phyloP scores from a whole-genome alignment of 2,797 vertebrate genomes.

The Allobates femoralis region DNA sequence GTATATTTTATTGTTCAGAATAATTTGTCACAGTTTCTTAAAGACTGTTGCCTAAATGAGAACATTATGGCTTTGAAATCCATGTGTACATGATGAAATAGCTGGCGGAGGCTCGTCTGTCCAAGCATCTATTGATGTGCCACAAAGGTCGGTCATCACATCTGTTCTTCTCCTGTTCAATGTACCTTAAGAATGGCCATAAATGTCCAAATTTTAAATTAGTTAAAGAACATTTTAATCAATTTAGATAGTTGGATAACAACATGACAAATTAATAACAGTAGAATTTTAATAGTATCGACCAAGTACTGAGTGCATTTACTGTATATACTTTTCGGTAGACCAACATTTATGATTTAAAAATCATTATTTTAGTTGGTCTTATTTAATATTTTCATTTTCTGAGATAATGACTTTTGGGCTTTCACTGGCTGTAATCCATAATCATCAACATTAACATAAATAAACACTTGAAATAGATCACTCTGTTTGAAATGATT shows the following conservation, averaged over 20 bases:
- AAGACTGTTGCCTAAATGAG: not conserved
- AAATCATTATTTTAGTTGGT: too few species aligned
- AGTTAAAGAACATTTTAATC: not conserved
- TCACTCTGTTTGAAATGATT: too few species aligned
- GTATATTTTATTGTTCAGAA: not conserved
- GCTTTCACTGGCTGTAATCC: too few species aligned
- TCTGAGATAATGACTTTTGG: too few species aligned
- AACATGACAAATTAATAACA: too few species aligned
- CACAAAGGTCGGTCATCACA: not conserved
- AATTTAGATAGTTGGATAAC: too few species aligned
- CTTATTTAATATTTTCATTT: too few species aligned
- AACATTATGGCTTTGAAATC: conserved; percentile 1
- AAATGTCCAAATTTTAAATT: not conserved
- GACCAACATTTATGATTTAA: too few species aligned
- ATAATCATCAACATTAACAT: too few species aligned
- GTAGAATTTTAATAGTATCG: not conserved
- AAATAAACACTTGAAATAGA: too few species aligned
- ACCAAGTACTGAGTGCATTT: too few species aligned
- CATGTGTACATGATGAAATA: not conserved
- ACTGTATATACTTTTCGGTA: too few species aligned
- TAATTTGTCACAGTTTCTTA: conserved; percentile 10
- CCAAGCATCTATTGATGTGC: not conserved
- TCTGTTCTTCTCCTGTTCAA: not conserved
- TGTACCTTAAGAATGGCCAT: not conserved
- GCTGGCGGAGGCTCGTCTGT: not conserved